phyloP scores from a whole-genome alignment of 2,797 vertebrate genomes.

The Synaphobranchus kaupii region DNA sequence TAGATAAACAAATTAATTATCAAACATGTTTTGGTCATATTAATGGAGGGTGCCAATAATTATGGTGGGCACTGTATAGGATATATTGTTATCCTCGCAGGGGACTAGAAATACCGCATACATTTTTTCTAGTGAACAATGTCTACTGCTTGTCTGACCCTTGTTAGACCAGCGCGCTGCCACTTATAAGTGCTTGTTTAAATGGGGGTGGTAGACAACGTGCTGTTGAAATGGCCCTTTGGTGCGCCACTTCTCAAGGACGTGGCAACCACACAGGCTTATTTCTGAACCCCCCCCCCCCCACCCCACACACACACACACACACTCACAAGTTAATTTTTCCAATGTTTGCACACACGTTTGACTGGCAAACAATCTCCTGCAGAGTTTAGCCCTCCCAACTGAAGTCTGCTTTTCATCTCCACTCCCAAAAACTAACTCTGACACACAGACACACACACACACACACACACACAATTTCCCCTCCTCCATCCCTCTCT shows the following conservation, averaged over 20 bases:
- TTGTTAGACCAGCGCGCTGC: not conserved
- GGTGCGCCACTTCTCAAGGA: not conserved
- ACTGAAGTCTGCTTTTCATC: too few species aligned
- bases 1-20: too few species aligned
- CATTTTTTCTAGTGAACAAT: too few species aligned
- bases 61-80: too few species aligned
- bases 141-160: too few species aligned
- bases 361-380: not conserved
- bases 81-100: too few species aligned
- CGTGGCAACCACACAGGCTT: not conserved
- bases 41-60: too few species aligned
- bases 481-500: not conserved
- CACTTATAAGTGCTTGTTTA: not conserved
- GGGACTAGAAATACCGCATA: too few species aligned
- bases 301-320: not conserved
- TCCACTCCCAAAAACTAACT: not conserved
- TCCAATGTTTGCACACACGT: not conserved
- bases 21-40: too few species aligned
- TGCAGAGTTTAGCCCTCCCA: not conserved
- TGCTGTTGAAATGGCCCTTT: not conserved
- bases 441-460: not conserved
- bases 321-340: not conserved
- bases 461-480: not conserved
- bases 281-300: not conserved
- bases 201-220: not conserved